Percentiles rank a stretch among this genome's conserved stretches.
Evolutionary conservation across 2,113 vertebrate genomes (phyloP).

Genomic region (Rana temporaria): DNA sequence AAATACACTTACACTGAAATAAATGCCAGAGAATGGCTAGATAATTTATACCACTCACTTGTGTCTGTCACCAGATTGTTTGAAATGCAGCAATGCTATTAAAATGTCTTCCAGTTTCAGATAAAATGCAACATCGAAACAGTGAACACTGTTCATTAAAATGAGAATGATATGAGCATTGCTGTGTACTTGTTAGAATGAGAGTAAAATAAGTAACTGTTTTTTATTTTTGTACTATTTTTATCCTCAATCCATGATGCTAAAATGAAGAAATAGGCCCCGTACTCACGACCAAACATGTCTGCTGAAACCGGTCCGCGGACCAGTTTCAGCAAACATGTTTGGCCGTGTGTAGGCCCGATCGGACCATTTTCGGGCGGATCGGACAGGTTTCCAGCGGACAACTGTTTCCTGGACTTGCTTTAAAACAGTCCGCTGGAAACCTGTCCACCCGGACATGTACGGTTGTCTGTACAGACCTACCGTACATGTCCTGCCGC

Average conservation of each 20-base stretch:
- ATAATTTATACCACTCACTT: conserved; percentile 79
- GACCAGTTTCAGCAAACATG: no score
- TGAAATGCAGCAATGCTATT: conserved; percentile 72
- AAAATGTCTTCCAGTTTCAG: conserved; percentile 69
- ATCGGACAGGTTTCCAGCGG: no score
- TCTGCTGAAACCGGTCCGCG: no score
- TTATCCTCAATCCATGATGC: not conserved
- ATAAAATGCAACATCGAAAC: conserved; percentile 64
- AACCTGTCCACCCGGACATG: no score
- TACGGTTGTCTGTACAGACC: no score
- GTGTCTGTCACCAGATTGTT: conserved; percentile 74
- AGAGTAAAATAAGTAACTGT: not conserved
- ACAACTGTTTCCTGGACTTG: no score
- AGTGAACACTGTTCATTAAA: conserved; percentile 54
- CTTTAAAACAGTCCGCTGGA: no score
- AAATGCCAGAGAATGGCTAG: conserved; percentile 80
- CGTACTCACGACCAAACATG: no score
- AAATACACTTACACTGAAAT: conserved; percentile 82
- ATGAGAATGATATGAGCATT: conserved; percentile 47
- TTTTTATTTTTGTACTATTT: conserved; percentile 7
- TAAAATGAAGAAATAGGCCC: not conserved
- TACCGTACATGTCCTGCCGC: no score
- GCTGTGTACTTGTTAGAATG: not conserved
- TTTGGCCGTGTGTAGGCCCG: no score
- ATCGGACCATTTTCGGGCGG: no score